Base-by-base conservation (phyloP, 2,113 vertebrate genomes). In the Lophius piscatorius region DNA sequence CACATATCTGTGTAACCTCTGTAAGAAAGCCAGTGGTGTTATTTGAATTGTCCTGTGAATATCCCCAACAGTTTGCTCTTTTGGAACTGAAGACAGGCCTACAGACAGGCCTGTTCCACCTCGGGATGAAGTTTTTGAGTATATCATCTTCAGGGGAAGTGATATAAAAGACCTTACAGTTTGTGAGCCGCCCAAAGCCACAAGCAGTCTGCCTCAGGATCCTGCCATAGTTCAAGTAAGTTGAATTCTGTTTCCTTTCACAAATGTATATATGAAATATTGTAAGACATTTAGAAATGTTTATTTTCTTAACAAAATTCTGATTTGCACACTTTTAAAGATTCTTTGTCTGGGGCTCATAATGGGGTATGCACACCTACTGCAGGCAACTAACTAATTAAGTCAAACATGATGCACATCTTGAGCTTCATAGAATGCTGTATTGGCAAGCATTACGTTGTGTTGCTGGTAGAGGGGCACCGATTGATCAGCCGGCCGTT, bases 161-260 rank as follows among this genome's bases (percentile, higher is more conserved):
- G 97, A 99, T 70, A 99, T 99, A 39, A 98, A 99, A 82, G 97
- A 99, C 68, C 90, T 99, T 12, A 99, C 97, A 3, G 97, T 99
- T 4, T 98, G 97, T 82, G 97, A 99, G 88, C 95, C 95, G 0
- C 97, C 96, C 14, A 98, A 98, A 76, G 94, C 95, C 39, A 91
- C 95, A 14, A 95, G 94, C 72, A 92, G 91, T 38, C 89, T 98
- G 79, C 96, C 96, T 47, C 97, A 99, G 86, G 97, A 99, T 78
- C 97, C 97, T 46, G 97, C 97, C 62, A 99, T 99, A 14, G 97
- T 99, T 63, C 97, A 99, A 84, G 97, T 97, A 86, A 68, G 68
- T 46, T 23, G 0, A 31, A 26, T 5, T 11, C 2, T 2, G 8
- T 40, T 4, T 2, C 8, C 9, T n/a, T n/a, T n/a, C n/a, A 9